A percentile compares a stretch with the other conserved stretches of the same genome.
Evolutionary conservation across 2,797 vertebrate genomes (phyloP).

Genomic region (Thaleichthys pacificus): DNA sequence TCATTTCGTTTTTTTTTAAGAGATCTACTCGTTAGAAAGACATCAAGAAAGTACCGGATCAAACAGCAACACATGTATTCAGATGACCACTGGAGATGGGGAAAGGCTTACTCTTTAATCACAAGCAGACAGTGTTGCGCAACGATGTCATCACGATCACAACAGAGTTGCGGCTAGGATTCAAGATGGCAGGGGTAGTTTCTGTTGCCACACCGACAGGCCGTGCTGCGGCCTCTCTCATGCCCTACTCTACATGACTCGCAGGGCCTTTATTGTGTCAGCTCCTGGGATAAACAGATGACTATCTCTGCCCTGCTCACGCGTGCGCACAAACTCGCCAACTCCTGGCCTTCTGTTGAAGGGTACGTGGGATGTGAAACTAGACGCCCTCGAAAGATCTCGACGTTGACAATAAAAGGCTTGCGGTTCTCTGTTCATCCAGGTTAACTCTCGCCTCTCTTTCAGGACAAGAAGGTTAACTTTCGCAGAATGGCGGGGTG

Average conservation of each 20-base stretch:
- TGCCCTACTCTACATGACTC: conserved; percentile 16
- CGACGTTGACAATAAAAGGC: neutral
- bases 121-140: conserved; percentile 11
- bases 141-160: neutral
- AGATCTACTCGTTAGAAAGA: neutral
- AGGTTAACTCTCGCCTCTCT: neutral
- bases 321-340: conserved; percentile 21
- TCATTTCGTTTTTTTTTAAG: too few relatives aligned
- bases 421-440: neutral
- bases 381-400: neutral
- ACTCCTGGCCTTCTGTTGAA: neutral
- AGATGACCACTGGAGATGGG: too few relatives aligned
- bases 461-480: neutral
- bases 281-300: conserved; percentile 11
- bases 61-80: neutral
- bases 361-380: neutral
- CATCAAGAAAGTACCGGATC: neutral
- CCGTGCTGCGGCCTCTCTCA: conserved; percentile 14
- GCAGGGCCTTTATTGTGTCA: conserved; percentile 15
- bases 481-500: conserved; percentile 25
- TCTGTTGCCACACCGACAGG: conserved; percentile 28
- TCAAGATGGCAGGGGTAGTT: conserved; percentile 34
- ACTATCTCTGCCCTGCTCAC: conserved; percentile 15
- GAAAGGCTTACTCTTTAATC: neutral
- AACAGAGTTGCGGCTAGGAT: conserved; percentile 17